Evolutionary conservation across 2,888 invertebrate species (phyloP), one percentile per base, ranked within the genome.

Genomic region (Drosophila koepferae): DNA sequence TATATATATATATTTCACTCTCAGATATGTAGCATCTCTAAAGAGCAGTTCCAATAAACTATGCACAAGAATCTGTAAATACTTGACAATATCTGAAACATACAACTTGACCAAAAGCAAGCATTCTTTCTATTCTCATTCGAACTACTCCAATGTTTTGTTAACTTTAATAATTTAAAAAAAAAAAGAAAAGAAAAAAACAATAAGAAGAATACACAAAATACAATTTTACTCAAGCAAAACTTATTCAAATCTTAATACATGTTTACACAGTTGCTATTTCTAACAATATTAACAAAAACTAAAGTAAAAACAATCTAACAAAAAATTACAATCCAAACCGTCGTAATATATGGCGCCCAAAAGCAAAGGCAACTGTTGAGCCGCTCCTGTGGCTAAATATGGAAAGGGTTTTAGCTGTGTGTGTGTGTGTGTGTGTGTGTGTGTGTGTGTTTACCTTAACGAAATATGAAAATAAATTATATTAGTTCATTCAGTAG

Each of bases 1-100:
- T 12, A 59, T 10, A 23, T 43, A 23, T 12, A 18, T 51, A 18
- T 34, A 14, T 51, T 14, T n/a, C 51, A 34, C 34, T 34, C 12
- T 18, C 48, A 62, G 28, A 38, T 63, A 38, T 46, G 14, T 28
- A 18, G 23, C 18, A 44, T 36, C 23, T 59, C n/a, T 38, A 16
- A 16, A 16, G 18, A 44, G 61, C 28, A 40, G 63, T 63, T 34
- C 63, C 38, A 40, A 9, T 12, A 16, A 61, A 61, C 9, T 16
- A 49, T 55, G 44, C 38, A 34, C 63, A 63, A 43, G 46, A 23
- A 63, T 41, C 64, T 64, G 34, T 63, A 64, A 63, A 64, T 49
- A 74, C 54, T 53, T 48, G 74, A 74, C 76, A 74, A 74, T 74
- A 73, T 73, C 75, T 61, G 62, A 74, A 44, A 36, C 34, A 20